phyloP scores from a whole-genome alignment of 2,113 vertebrate species.

The Paramisgurnus dabryanus region DNA sequence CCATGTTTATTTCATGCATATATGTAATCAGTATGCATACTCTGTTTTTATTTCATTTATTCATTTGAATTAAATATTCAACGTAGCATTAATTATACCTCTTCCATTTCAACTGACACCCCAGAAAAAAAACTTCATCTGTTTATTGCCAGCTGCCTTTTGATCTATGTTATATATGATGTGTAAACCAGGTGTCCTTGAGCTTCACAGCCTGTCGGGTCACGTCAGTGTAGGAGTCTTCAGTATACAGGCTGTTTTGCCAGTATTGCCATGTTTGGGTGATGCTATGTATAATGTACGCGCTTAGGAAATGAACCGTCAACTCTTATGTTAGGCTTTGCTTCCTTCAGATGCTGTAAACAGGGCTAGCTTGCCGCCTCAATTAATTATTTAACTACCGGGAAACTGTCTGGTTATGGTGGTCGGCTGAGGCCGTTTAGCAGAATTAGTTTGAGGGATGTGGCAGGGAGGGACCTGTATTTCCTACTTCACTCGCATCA shows the following conservation, averaged over 20 bases:
- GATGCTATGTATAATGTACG: constrained; percentile 37
- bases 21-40: constrained; percentile 33
- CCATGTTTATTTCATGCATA: constrained; percentile 31
- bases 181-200: constrained; percentile 26
- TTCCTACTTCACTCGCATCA: background rate
- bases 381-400: constrained; percentile 35
- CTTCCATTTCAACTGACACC: constrained; percentile 15
- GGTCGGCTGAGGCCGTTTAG: constrained; percentile 18
- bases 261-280: constrained; percentile 36
- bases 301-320: constrained; percentile 20
- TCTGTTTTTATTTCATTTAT: constrained; percentile 6
- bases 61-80: constrained; percentile 33
- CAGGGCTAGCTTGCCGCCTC: constrained; percentile 23
- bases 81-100: constrained; percentile 41
- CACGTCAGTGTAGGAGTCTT: constrained; percentile 25
- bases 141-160: constrained; percentile 17
- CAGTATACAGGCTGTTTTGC: constrained; percentile 12
- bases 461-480: background rate
- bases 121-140: constrained; percentile 12
- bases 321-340: constrained; percentile 28
- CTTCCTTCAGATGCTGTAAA: constrained; percentile 24
- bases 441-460: constrained; percentile 15
- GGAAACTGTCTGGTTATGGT: constrained; percentile 5
- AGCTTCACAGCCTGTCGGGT: constrained; percentile 29
- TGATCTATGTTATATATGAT: constrained; percentile 13